Conservation (phyloP, 2,797 vertebrate genomes). For the Amblyraja radiata region DNA sequence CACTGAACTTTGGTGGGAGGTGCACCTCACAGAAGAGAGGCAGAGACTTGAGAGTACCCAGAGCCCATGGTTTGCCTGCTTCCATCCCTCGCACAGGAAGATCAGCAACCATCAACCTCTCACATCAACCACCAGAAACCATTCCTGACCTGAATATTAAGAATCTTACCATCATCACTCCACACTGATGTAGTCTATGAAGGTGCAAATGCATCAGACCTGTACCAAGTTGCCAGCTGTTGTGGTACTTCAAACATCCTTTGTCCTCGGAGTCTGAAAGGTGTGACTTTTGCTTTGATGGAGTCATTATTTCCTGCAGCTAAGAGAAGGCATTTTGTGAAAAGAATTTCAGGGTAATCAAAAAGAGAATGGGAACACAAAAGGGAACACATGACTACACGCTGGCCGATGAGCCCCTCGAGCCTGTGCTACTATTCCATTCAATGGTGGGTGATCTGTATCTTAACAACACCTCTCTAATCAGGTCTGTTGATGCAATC, state of each 20-base stretch:
- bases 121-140: background rate
- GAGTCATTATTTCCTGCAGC: background rate
- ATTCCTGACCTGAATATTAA: background rate
- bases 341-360: background rate
- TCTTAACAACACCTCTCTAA: background rate
- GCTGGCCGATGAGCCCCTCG: too few relatives aligned
- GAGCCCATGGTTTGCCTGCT: background rate
- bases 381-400: too few relatives aligned
- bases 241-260: background rate
- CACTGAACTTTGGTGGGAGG: background rate
- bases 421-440: background rate
- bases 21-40: background rate
- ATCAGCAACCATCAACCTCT: too few relatives aligned
- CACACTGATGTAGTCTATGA: background rate
- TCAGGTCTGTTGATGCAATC: background rate
- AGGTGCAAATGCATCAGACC: background rate
- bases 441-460: background rate
- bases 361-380: background rate
- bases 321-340: background rate
- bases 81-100: background rate
- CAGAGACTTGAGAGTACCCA: background rate
- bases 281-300: background rate
- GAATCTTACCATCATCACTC: background rate
- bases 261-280: background rate
- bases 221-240: background rate